Evolutionary conservation across 64 coral and sea anemone species (phyloP).

Genomic region (Porites lutea): DNA sequence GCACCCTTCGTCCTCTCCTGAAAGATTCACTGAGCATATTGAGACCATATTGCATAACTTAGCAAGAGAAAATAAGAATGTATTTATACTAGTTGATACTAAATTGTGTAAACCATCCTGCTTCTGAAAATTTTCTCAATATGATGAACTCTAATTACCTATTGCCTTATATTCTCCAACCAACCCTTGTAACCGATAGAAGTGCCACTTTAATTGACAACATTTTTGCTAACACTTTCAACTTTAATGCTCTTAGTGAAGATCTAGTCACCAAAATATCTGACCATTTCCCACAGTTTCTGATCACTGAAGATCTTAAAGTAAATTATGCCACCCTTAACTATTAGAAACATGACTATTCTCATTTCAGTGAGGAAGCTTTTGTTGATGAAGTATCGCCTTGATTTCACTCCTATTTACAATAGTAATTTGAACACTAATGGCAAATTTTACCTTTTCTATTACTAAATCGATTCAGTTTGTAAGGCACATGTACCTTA

Average conservation of each 20-base stretch:
- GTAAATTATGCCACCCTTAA: too few species aligned
- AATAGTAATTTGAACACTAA: not conserved
- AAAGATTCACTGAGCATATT: constrained; percentile 9
- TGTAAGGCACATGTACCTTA: not conserved
- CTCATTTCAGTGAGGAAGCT: too few species aligned
- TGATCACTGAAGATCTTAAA: too few species aligned
- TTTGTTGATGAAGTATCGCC: too few species aligned
- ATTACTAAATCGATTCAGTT: not conserved
- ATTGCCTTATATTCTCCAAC: constrained; percentile 48
- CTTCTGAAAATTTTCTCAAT: constrained; percentile 18
- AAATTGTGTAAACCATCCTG: constrained; percentile 16
- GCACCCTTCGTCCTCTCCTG: constrained; percentile 45
- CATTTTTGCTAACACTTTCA: too few species aligned
- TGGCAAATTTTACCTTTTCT: constrained; percentile 16
- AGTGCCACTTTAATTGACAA: too few species aligned
- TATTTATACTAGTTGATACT: constrained; percentile 38
- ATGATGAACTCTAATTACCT: constrained; percentile 54
- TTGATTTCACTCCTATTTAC: too few species aligned
- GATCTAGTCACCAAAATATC: too few species aligned
- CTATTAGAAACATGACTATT: too few species aligned
- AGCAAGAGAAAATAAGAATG: constrained; percentile 11
- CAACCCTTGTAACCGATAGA: too few species aligned
- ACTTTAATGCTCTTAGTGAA: too few species aligned
- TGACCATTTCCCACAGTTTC: too few species aligned
- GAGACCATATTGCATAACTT: not conserved